These are phyloP conservation scores for Bombus ignitus DNA, from an alignment of 1,140 invertebrate genomes.

Conservation along the genomic window DNA sequence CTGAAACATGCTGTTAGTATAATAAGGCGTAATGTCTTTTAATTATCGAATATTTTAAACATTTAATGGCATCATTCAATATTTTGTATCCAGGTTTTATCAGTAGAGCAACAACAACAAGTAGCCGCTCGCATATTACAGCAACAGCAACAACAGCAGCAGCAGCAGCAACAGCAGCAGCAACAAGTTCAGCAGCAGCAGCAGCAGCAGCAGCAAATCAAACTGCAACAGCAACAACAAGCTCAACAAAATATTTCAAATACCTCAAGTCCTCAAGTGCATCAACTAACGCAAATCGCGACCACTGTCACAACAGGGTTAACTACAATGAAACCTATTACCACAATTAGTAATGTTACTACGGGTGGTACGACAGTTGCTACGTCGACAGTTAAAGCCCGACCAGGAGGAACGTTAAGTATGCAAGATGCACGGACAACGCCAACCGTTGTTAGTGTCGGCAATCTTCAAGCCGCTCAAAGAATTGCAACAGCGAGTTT, in stretches of 20 bases:
- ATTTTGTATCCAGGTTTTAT: conserved; percentile 63
- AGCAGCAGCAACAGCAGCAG: conserved; percentile 55
- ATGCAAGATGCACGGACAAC: conserved; percentile 75
- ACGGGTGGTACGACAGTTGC: conserved; percentile 66
- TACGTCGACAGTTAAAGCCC: conserved; percentile 73
- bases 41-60: background rate
- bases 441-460: conserved; percentile 74
- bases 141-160: conserved; percentile 70
- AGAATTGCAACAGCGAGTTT: conserved; percentile 75
- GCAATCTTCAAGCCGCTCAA: conserved; percentile 76
- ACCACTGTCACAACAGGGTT: conserved; percentile 65
- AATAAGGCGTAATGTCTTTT: background rate
- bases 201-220: conserved; percentile 64
- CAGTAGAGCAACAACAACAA: conserved; percentile 78
- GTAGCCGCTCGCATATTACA: conserved; percentile 74
- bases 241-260: conserved; percentile 62
- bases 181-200: conserved; percentile 60
- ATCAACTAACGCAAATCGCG: conserved; percentile 72
- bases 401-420: conserved; percentile 69
- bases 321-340: conserved; percentile 73
- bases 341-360: conserved; percentile 68
- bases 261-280: conserved; percentile 66
- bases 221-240: conserved; percentile 67
- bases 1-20: conserved; percentile 81
- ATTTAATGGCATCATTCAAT: background rate